Evolutionary conservation across 2,797 vertebrate genomes (phyloP).

Genomic region (Peromyscus aztecus): DNA sequence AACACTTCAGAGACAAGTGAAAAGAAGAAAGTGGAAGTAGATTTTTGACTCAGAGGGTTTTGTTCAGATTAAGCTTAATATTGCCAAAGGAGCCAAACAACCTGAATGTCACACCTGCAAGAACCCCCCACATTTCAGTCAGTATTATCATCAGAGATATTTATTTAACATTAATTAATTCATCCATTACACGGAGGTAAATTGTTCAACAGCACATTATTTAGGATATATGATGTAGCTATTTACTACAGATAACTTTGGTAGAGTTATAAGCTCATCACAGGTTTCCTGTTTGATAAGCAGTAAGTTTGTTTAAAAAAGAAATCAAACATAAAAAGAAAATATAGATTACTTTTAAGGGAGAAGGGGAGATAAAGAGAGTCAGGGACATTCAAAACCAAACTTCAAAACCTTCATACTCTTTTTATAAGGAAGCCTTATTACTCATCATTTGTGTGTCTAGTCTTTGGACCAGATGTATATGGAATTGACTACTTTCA

Average conservation of each 20-base stretch:
- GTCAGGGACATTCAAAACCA: neutral
- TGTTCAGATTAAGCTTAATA: neutral
- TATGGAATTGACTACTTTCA: neutral
- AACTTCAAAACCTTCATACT: neutral
- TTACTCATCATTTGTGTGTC: neutral
- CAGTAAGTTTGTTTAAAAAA: neutral
- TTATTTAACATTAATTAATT: slow-evolving; percentile 9
- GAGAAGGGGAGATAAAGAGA: neutral
- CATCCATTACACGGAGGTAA: neutral
- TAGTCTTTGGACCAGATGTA: neutral
- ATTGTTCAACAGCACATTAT: neutral
- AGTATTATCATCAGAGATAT: neutral
- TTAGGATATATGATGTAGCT: neutral
- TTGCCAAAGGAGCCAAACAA: neutral
- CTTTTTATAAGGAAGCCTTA: neutral
- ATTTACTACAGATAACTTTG: neutral
- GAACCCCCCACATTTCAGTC: neutral
- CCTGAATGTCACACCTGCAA: rapidly evolving
- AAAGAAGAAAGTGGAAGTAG: neutral
- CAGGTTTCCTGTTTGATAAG: neutral
- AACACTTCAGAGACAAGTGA: neutral
- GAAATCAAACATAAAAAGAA: neutral
- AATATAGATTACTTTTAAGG: neutral
- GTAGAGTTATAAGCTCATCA: neutral
- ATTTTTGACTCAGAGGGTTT: neutral